A percentile compares a stretch with the other conserved stretches of the same genome.
Conservation (phyloP, 2,888 invertebrate species). For the Nineta flava region DNA sequence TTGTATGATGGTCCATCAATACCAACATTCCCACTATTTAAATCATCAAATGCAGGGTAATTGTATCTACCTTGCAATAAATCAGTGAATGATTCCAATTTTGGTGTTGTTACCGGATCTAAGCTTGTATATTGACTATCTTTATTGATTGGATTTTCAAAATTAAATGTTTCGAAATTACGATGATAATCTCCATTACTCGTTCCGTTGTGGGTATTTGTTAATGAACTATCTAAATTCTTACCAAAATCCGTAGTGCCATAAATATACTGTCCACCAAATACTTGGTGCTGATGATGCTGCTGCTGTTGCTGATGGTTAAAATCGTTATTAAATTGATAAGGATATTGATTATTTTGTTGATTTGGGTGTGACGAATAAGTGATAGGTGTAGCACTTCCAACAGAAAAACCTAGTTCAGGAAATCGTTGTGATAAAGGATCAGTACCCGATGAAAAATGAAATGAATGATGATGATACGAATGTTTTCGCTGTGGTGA, state of each 20-base stretch:
- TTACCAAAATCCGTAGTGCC: slow-evolving; percentile 28
- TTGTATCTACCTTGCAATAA: slow-evolving; percentile 39
- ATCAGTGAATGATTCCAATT: slow-evolving; percentile 54
- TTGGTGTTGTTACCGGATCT: slow-evolving; percentile 45
- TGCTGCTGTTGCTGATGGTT: slow-evolving; percentile 26
- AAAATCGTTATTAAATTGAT: slow-evolving; percentile 24
- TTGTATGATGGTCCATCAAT: slow-evolving; percentile 9
- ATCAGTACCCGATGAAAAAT: slow-evolving; percentile 20
- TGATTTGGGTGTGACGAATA: background rate
- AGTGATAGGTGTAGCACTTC: background rate
- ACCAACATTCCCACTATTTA: slow-evolving; percentile 28
- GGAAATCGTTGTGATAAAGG: slow-evolving; percentile 19
- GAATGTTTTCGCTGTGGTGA: slow-evolving; percentile 25
- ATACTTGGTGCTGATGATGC: slow-evolving; percentile 32
- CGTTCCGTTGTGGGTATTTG: slow-evolving; percentile 9
- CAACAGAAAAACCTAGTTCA: slow-evolving; percentile 19
- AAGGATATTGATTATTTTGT: slow-evolving; percentile 21
- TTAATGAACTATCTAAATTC: slow-evolving; percentile 16
- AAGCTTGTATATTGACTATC: slow-evolving; percentile 47
- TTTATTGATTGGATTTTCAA: slow-evolving; percentile 18
- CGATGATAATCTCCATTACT: slow-evolving; percentile 1
- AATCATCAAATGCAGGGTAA: slow-evolving; percentile 34
- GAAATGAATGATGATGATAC: slow-evolving; percentile 23
- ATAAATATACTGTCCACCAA: slow-evolving; percentile 34
- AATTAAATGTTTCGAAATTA: slow-evolving; percentile 3